Evolutionary conservation across 2,113 vertebrate species (phyloP).

Genomic region (Poicephalus gulielmi): DNA sequence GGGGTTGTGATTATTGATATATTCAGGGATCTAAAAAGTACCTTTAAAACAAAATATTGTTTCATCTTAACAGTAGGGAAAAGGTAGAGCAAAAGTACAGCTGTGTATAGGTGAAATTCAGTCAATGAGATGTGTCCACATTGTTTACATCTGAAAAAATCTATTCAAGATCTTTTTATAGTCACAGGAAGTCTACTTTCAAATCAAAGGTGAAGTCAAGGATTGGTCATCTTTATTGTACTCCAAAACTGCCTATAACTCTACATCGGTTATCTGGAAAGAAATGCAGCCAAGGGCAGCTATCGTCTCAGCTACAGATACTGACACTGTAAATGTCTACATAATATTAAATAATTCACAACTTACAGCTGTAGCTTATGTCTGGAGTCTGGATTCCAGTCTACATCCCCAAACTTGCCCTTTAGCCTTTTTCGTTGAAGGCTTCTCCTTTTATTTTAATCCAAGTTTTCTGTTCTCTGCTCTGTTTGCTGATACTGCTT

Average conservation of each 20-base stretch:
- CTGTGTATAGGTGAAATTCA: neutral
- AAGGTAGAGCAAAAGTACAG: neutral
- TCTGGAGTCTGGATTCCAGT: neutral
- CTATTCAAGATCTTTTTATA: neutral
- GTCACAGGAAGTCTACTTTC: neutral
- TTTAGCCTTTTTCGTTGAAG: neutral
- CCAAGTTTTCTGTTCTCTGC: neutral
- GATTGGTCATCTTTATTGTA: neutral
- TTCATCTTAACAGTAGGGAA: neutral
- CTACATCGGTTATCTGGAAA: neutral
- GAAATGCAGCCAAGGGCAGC: neutral
- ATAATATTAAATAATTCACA: neutral
- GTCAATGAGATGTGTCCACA: neutral
- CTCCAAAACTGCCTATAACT: neutral
- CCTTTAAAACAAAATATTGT: neutral
- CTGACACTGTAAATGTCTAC: neutral
- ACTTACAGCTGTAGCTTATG: neutral
- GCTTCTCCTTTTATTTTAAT: slow-evolving; percentile 2
- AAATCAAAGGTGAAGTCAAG: neutral
- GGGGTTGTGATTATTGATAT: neutral
- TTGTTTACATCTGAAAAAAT: neutral
- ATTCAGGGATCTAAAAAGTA: neutral
- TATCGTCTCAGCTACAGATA: neutral
- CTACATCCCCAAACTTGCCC: neutral
- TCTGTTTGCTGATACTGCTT: neutral